Evolutionary conservation across 2,797 vertebrate species (phyloP), one percentile per base, ranked within the genome.

Genomic region (Melanotaenia pygmaea): DNA sequence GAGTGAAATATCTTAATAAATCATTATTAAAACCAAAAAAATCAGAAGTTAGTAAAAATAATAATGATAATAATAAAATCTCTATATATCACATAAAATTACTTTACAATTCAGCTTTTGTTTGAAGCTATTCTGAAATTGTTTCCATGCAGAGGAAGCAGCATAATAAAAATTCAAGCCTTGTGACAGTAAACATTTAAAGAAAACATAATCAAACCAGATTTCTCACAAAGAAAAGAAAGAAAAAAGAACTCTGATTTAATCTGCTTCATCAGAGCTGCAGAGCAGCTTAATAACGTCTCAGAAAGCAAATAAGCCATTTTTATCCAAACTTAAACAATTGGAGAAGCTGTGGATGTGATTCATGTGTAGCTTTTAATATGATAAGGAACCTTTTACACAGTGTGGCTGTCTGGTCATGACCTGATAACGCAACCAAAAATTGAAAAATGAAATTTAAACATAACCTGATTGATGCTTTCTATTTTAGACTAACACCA

Each of bases 241-340:
- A 20, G 20, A 18, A 8, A n/a, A 47, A 50, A n/a, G 20, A 8
- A 11, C 16, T 8, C 45, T n/a, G 20, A 47, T 8, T 50, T 11
- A 50, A 50, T 50, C 47, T 50, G 47, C 47, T 50, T 50, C n/a
- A 50, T 50, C n/a, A 50, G n/a, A 50, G 47, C 47, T 10, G 47
- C 47, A 50, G 20, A 8, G 47, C 20, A 50, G 47, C 9, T 50
- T 50, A 50, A 50, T 50, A 22, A 50, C 8, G 7, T 50, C 47
- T 50, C 47, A 22, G 47, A 50, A 50, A 22, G 47, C 20, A 50
- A 50, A 22, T 22, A 50, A 50, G 47, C 8, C 9, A 22, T 50
- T 50, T 50, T n/a, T 22, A 50, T 22, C 47, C 47, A 22, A 50
- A 50, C 47, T 22, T 50, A 22, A 50, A 50, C 47, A 50, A 22